Conservation (phyloP, 2,797 vertebrate genomes). For the Epinephelus coioides region DNA sequence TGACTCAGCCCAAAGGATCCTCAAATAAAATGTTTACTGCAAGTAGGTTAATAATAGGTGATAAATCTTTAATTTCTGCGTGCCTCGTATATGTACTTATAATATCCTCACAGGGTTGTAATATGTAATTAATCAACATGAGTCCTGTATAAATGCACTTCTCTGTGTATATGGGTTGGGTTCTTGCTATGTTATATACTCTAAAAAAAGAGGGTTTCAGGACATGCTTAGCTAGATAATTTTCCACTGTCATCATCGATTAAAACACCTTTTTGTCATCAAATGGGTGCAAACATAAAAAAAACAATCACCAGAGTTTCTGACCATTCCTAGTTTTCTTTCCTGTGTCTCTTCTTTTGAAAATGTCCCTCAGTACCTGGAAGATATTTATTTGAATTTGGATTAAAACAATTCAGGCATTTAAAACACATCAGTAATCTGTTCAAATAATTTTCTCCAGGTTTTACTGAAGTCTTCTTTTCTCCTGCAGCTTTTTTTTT, state of each 20-base stretch:
- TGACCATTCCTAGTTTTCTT: constrained; percentile 32
- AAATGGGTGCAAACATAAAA: constrained; percentile 25
- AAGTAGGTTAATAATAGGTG: constrained; percentile 83
- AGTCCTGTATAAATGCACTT: constrained; percentile 85
- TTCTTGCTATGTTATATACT: constrained; percentile 88
- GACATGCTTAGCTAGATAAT: constrained; percentile 13
- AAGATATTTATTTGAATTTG: constrained; percentile 51
- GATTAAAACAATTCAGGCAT: constrained; percentile 27
- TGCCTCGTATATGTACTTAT: constrained; percentile 87
- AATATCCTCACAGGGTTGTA: constrained; percentile 88
- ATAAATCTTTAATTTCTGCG: constrained; percentile 88
- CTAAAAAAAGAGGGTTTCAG: constrained; percentile 26
- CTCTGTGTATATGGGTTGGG: constrained; percentile 84
- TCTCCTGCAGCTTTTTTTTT: constrained; percentile 61
- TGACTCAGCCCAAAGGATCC: constrained; percentile 88
- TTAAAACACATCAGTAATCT: constrained; percentile 1
- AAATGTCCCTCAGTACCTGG: constrained; percentile 24
- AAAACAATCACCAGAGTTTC: constrained; percentile 6
- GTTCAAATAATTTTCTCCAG: constrained; percentile 26
- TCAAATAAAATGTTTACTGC: constrained; percentile 81
- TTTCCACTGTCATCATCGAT: not conserved
- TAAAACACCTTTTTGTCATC: constrained; percentile 27
- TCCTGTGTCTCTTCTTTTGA: not conserved
- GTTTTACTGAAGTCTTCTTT: constrained; percentile 3
- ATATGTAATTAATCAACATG: constrained; percentile 85